These are phyloP conservation scores for Acanthosoma haemorrhoidale DNA, from an alignment of 2,888 invertebrate species.

Conservation along the genomic window DNA sequence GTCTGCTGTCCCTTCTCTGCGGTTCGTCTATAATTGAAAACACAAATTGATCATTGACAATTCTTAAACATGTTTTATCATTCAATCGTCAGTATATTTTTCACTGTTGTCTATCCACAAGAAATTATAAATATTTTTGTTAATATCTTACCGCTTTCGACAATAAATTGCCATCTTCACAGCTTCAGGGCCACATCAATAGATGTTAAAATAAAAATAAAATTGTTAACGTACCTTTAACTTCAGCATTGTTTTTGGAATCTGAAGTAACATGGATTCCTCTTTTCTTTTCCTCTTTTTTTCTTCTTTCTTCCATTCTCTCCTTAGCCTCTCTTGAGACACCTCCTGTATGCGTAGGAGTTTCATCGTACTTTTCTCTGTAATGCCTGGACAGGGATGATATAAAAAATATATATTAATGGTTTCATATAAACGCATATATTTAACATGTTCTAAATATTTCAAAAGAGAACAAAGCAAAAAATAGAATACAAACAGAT, in stretches of 20 bases:
- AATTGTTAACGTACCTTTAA: constrained; percentile 18
- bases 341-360: constrained; percentile 91
- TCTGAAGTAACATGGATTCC: constrained; percentile 66
- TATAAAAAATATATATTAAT: background rate
- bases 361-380: constrained; percentile 74
- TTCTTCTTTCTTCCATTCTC: constrained; percentile 42
- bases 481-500: too few relatives aligned
- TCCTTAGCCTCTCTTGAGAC: constrained; percentile 66
- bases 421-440: background rate
- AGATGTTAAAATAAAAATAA: background rate
- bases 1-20: constrained; percentile 48
- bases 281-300: constrained; percentile 58
- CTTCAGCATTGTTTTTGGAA: constrained; percentile 48
- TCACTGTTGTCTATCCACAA: too few relatives aligned
- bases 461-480: too few relatives aligned
- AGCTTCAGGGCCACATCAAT: too few relatives aligned
- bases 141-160: too few relatives aligned
- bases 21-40: constrained; percentile 44
- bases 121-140: too few relatives aligned
- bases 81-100: too few relatives aligned
- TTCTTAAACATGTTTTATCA: too few relatives aligned
- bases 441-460: too few relatives aligned
- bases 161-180: too few relatives aligned
- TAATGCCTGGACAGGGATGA: constrained; percentile 57
- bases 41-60: too few relatives aligned